Evolutionary conservation across 2,888 invertebrate species (phyloP).

Genomic region (Ectemnius cavifrons): DNA sequence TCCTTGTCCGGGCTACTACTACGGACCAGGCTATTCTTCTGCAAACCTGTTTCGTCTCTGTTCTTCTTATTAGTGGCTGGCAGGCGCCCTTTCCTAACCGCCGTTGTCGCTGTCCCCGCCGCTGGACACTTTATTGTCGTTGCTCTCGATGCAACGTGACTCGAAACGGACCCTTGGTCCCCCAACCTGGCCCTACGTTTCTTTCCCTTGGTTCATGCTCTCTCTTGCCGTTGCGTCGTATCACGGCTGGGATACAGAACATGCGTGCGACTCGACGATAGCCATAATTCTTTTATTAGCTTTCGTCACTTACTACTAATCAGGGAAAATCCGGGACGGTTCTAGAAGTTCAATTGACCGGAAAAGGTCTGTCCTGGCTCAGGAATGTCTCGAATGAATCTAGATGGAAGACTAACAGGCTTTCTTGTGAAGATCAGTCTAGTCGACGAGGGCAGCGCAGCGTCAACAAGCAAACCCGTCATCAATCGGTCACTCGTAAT

Average conservation of each 20-base stretch:
- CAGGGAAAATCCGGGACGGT: no score
- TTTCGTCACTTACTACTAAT: background rate
- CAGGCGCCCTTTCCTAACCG: conserved; percentile 26
- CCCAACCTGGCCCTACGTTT: conserved; percentile 13
- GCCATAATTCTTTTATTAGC: conserved; percentile 1
- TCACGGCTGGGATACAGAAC: background rate
- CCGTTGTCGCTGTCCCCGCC: conserved; percentile 68
- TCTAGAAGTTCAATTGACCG: no score
- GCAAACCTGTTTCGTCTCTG: conserved; percentile 73
- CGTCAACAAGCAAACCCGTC: background rate
- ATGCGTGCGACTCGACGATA: background rate
- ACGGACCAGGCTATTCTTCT: conserved; percentile 65
- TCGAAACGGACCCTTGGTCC: conserved; percentile 25
- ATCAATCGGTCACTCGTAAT: no score
- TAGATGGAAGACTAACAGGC: no score
- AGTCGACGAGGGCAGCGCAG: no score
- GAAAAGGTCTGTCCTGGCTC: no score
- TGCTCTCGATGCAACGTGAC: conserved; percentile 52
- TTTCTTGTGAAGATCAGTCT: no score
- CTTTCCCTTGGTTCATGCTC: conserved; percentile 1
- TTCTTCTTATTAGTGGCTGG: conserved; percentile 72
- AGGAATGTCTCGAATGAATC: no score
- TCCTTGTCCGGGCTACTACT: conserved; percentile 31
- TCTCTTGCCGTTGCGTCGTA: background rate
- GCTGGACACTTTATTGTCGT: conserved; percentile 71